phyloP scores from a whole-genome alignment of 35 echinoderm and acorn worm species.

The Apostichopus japonicus region DNA sequence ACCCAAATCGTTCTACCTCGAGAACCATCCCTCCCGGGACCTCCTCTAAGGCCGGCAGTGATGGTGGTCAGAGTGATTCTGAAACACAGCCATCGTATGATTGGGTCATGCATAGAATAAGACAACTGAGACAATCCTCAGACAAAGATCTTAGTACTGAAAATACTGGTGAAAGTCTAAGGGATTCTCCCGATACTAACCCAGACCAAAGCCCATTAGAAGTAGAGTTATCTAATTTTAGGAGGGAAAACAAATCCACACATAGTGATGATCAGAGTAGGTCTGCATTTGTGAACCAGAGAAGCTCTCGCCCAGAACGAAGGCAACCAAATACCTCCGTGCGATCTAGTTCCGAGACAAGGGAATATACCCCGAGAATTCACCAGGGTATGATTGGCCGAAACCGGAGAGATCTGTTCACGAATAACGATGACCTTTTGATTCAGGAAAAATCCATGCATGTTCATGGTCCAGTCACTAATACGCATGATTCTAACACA shows the following conservation, averaged over 20 bases:
- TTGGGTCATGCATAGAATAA: slow-evolving; percentile 87
- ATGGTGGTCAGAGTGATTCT: neutral
- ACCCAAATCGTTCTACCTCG: neutral
- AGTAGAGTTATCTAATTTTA: neutral
- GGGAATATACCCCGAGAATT: slow-evolving; percentile 32
- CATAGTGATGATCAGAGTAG: neutral
- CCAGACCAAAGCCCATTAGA: neutral
- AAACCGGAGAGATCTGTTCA: neutral
- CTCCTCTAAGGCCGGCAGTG: neutral
- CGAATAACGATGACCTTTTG: slow-evolving; percentile 1
- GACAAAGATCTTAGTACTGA: neutral
- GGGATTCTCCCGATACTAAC: neutral
- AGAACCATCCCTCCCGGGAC: neutral
- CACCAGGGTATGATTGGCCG: neutral
- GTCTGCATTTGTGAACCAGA: slow-evolving; percentile 26
- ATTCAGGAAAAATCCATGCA: slow-evolving; percentile 43
- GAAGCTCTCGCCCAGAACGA: slow-evolving; percentile 14
- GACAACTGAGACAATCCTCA: slow-evolving; percentile 60
- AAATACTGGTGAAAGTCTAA: neutral
- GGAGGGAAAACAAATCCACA: neutral
- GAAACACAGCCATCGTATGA: slow-evolving; percentile 70
- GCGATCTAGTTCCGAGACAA: slow-evolving; percentile 53
- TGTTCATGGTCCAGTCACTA: slow-evolving; percentile 25
- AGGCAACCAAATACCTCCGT: neutral
- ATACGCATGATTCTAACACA: slow-evolving; percentile 43